Conservation (phyloP, 2,888 invertebrate genomes). For the Carabus problematicus region DNA sequence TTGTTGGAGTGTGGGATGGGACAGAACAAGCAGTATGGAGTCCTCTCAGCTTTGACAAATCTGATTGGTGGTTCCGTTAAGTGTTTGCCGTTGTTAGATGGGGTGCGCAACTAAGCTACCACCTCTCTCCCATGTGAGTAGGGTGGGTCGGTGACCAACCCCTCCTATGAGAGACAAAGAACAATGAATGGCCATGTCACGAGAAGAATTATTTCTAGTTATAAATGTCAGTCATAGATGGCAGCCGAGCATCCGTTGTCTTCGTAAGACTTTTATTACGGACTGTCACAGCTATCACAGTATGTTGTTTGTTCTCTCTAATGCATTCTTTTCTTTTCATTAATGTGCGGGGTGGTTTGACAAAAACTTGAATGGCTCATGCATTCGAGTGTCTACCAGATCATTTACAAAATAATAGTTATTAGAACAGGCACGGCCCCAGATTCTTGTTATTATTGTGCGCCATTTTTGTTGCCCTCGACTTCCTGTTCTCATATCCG, state of each 20-base stretch:
- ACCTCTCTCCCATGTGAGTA: neutral
- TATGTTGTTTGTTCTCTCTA: constrained; percentile 25
- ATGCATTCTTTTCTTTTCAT: constrained; percentile 43
- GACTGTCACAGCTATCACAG: constrained; percentile 26
- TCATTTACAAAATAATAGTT: constrained; percentile 38
- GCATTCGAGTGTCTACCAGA: constrained; percentile 24
- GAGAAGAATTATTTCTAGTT: constrained; percentile 54
- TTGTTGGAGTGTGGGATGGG: neutral
- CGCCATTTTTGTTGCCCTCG: constrained; percentile 7
- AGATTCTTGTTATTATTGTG: constrained; percentile 27
- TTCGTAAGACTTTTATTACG: constrained; percentile 35
- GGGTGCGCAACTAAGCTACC: neutral
- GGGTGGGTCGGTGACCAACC: constrained; percentile 3
- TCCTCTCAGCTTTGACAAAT: constrained; percentile 15
- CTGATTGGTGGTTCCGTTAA: constrained; percentile 18
- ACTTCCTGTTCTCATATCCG: constrained; percentile 12
- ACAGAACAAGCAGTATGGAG: neutral
- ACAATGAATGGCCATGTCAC: constrained; percentile 53
- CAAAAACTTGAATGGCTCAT: constrained; percentile 27
- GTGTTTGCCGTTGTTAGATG: constrained; percentile 13
- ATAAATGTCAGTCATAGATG: constrained; percentile 54
- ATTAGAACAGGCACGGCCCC: constrained; percentile 21
- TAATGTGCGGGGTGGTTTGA: constrained; percentile 33
- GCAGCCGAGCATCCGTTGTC: constrained; percentile 21
- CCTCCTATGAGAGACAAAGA: constrained; percentile 48